Evolutionary conservation across 2,888 invertebrate genomes (phyloP).

Genomic region (Sycophila texana): DNA sequence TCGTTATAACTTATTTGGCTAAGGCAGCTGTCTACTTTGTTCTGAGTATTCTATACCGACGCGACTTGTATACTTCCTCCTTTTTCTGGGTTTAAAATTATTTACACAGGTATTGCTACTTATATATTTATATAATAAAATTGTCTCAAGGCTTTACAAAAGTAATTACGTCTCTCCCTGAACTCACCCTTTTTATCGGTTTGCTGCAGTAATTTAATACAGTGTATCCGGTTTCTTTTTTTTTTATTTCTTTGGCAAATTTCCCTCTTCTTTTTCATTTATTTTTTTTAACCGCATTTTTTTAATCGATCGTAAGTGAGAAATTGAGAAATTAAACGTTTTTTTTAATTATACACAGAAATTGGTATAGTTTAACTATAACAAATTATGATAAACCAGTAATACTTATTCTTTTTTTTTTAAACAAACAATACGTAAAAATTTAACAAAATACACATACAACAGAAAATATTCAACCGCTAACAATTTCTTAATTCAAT

Average conservation of each 20-base stretch:
- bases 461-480: too few relatives aligned
- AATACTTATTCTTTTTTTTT: too few relatives aligned
- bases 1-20: constrained; percentile 34
- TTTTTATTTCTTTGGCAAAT: background rate
- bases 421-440: too few relatives aligned
- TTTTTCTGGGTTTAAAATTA: constrained; percentile 2
- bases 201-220: background rate
- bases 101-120: background rate
- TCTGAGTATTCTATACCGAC: constrained; percentile 2
- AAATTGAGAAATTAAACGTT: too few relatives aligned
- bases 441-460: too few relatives aligned
- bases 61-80: background rate
- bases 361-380: too few relatives aligned
- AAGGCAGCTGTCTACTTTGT: constrained; percentile 51
- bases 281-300: background rate
- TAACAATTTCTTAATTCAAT: too few relatives aligned
- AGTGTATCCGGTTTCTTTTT: background rate
- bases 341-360: too few relatives aligned
- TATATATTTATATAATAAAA: background rate
- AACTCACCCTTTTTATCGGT: background rate
- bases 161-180: constrained; percentile 25
- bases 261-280: background rate
- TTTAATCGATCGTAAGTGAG: background rate
- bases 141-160: constrained; percentile 3
- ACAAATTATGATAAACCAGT: too few relatives aligned